Conservation (phyloP, 1,140 invertebrate species). For the Semibalanus balanoides region DNA sequence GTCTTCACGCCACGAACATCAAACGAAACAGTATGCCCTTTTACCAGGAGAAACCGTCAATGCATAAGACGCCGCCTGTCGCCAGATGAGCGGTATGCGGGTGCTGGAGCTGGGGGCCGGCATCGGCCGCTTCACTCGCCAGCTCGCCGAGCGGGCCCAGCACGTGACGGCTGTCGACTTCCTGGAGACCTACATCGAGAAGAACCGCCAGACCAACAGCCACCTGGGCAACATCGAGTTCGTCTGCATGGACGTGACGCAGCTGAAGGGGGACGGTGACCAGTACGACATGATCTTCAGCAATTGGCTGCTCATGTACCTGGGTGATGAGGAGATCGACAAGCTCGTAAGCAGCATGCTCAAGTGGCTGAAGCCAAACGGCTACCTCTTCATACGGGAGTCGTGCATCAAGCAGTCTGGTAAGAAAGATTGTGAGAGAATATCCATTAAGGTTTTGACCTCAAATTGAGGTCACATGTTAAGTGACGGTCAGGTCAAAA, state of each 20-base stretch:
- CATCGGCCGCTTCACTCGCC: constrained; percentile 41
- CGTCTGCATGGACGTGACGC: constrained; percentile 37
- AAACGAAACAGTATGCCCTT: too few species aligned
- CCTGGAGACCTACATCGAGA: constrained; percentile 39
- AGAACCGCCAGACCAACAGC: constrained; percentile 35
- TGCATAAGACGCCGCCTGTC: too few species aligned
- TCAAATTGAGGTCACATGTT: too few species aligned
- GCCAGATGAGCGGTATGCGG: constrained; percentile 12
- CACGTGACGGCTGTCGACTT: constrained; percentile 42
- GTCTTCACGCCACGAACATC: too few species aligned
- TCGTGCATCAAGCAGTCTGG: constrained; percentile 40
- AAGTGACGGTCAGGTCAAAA: too few species aligned
- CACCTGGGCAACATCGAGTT: constrained; percentile 36
- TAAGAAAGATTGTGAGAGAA: too few species aligned
- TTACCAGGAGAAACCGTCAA: too few species aligned
- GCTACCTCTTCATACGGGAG: constrained; percentile 39
- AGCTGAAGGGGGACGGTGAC: constrained; percentile 19
- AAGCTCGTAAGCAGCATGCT: constrained; percentile 34
- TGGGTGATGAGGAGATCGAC: constrained; percentile 37
- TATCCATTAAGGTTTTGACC: too few species aligned
- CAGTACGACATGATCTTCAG: constrained; percentile 40
- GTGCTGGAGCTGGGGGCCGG: constrained; percentile 44
- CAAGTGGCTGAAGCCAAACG: constrained; percentile 36
- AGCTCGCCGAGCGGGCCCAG: constrained; percentile 33
- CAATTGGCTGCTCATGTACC: constrained; percentile 48